phyloP scores from a whole-genome alignment of 2,888 invertebrate genomes.

The Nesidiocoris tenuis region DNA sequence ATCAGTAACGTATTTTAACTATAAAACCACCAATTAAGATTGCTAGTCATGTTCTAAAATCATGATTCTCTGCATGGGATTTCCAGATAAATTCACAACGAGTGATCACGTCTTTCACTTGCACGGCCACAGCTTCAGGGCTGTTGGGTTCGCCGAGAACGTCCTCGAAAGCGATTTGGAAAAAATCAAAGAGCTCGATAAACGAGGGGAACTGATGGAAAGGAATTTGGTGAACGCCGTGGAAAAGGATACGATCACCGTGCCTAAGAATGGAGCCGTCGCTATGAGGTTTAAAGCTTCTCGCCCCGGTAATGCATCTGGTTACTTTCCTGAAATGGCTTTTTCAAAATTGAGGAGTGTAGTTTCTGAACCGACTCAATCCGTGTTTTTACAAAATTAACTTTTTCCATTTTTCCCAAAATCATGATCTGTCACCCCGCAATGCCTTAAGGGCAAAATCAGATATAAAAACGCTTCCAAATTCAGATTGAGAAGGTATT shows the following conservation, averaged over 20 bases:
- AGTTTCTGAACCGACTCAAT: no score
- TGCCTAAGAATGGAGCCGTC: slow-evolving; percentile 70
- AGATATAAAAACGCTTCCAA: no score
- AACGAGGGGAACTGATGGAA: slow-evolving; percentile 59
- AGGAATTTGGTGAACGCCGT: slow-evolving; percentile 65
- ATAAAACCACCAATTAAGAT: no score
- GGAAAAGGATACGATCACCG: slow-evolving; percentile 70
- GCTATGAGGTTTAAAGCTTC: slow-evolving; percentile 71
- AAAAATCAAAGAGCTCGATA: slow-evolving; percentile 61
- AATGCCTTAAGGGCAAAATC: no score
- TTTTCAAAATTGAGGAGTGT: no score
- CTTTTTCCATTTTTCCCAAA: no score
- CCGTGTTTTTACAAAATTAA: no score
- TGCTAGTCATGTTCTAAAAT: not conserved
- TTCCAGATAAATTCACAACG: slow-evolving; percentile 43
- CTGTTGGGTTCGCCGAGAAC: slow-evolving; percentile 63
- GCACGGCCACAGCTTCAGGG: slow-evolving; percentile 72
- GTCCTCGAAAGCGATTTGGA: slow-evolving; percentile 59
- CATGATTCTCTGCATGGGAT: no score
- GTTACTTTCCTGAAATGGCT: not conserved
- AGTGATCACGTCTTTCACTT: slow-evolving; percentile 69
- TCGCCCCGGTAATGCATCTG: slow-evolving; percentile 63
- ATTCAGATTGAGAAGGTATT: no score
- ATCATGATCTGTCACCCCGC: no score
- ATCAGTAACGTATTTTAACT: no score